phyloP scores from a whole-genome alignment of 2,797 vertebrate species.

The Allobates femoralis region DNA sequence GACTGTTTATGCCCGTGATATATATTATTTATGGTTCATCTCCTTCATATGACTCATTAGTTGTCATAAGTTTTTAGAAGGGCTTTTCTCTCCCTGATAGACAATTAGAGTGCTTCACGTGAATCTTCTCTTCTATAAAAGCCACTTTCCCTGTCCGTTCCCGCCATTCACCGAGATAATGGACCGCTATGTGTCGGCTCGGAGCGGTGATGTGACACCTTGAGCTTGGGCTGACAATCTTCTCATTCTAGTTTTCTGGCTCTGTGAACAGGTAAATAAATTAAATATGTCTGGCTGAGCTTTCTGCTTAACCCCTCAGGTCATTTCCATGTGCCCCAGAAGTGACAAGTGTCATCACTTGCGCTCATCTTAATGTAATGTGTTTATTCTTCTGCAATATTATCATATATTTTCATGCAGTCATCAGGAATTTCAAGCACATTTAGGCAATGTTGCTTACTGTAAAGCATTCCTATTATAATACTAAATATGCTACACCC shows the following conservation, averaged over 20 bases:
- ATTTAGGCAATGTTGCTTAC: not conserved
- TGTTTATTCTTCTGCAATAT: not conserved
- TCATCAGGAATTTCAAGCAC: not conserved
- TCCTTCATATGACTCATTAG: not conserved
- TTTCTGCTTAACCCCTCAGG: not conserved
- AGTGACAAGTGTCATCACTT: constrained; percentile 9
- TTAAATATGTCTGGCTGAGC: constrained; percentile 28
- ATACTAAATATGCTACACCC: not conserved
- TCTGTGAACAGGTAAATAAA: constrained; percentile 47
- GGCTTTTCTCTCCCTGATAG: constrained; percentile 13
- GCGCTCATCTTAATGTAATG: not conserved
- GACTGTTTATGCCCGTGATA: not conserved
- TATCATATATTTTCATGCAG: not conserved
- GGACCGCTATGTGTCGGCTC: not conserved
- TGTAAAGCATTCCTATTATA: not conserved
- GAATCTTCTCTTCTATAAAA: constrained; percentile 41
- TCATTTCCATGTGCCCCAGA: constrained; percentile 13
- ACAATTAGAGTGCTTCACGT: constrained; percentile 8
- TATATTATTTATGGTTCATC: not conserved
- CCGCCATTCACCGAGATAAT: constrained; percentile 19
- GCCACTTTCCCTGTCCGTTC: constrained; percentile 21
- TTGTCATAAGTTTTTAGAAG: constrained; percentile 8
- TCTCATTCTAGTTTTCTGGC: constrained; percentile 32
- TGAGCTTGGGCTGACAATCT: constrained; percentile 27
- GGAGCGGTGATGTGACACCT: constrained; percentile 39